Percentiles rank a stretch among this genome's conserved stretches.
phyloP scores from a whole-genome alignment of 2,797 vertebrate genomes.

The Sebastolobus alascanus region DNA sequence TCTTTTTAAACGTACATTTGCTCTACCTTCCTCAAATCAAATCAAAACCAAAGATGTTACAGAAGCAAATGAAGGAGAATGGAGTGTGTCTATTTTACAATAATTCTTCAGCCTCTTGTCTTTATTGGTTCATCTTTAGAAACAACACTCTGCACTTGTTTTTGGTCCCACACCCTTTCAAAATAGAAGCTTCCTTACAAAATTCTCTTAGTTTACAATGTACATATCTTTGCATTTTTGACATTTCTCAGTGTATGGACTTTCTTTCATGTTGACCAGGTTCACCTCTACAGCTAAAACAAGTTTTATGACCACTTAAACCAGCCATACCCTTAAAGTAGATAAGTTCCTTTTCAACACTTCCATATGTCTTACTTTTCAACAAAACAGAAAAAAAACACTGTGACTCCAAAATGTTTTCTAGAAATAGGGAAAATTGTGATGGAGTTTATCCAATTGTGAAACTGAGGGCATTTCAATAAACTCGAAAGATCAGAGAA shows the following conservation, averaged over 20 bases:
- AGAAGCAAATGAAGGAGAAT: slow-evolving; percentile 84
- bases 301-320: slow-evolving; percentile 16
- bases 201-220: slow-evolving; percentile 78
- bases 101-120: slow-evolving; percentile 66
- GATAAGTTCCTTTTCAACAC: slow-evolving; percentile 11
- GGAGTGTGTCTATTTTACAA: slow-evolving; percentile 83
- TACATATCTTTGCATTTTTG: slow-evolving; percentile 62
- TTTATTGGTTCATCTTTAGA: slow-evolving; percentile 78
- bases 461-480: not conserved
- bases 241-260: slow-evolving; percentile 66
- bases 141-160: slow-evolving; percentile 68
- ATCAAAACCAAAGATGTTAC: slow-evolving; percentile 42
- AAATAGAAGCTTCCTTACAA: slow-evolving; percentile 83
- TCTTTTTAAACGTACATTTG: slow-evolving; percentile 57
- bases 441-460: not conserved
- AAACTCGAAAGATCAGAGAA: not conserved
- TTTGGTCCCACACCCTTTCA: slow-evolving; percentile 80
- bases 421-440: not conserved
- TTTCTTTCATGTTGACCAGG: slow-evolving; percentile 41
- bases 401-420: slow-evolving; percentile 4
- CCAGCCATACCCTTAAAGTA: slow-evolving; percentile 4
- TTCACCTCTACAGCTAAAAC: slow-evolving; percentile 47
- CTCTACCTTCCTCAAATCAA: slow-evolving; percentile 26
- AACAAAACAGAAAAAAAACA: slow-evolving; percentile 20
- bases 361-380: not conserved